A percentile compares a stretch with the other conserved stretches of the same genome.
These are phyloP conservation scores for Gymnoscopelus braueri DNA, from an alignment of 2,797 vertebrate genomes.

Conservation along the genomic window DNA sequence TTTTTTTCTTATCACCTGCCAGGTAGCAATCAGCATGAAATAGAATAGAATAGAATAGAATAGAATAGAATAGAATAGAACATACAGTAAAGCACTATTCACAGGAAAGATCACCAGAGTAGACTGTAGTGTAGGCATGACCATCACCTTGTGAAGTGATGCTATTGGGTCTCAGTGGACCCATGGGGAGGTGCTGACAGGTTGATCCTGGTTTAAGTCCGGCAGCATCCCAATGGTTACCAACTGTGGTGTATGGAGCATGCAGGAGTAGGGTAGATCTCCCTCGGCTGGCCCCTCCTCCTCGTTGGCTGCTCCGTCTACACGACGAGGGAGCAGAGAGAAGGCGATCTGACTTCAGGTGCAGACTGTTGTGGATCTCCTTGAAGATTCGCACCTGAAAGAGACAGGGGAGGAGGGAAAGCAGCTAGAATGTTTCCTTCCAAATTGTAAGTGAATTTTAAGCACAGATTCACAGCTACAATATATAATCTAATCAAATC, in stretches of 20 bases:
- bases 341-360: slow-evolving; percentile 72
- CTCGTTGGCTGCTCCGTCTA: slow-evolving; percentile 46
- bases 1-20: background rate
- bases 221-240: slow-evolving; percentile 22
- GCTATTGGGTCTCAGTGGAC: slow-evolving; percentile 28
- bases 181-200: slow-evolving; percentile 38
- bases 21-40: background rate
- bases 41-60: background rate
- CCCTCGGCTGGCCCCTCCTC: slow-evolving; percentile 19
- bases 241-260: slow-evolving; percentile 25
- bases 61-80: background rate
- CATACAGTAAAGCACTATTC: background rate
- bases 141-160: slow-evolving; percentile 11
- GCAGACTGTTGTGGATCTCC: slow-evolving; percentile 86
- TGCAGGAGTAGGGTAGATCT: slow-evolving; percentile 27
- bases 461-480: background rate
- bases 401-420: background rate
- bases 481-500: too few species aligned
- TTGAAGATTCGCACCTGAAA: slow-evolving; percentile 86
- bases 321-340: slow-evolving; percentile 48
- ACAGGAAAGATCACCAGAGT: slow-evolving; percentile 30
- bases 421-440: background rate
- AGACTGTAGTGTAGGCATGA: slow-evolving; percentile 18
- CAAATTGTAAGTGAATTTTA: background rate
- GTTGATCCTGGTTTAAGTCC: slow-evolving; percentile 12